Base-by-base conservation (phyloP, 2,888 invertebrate species). In the Clunio marinus region DNA sequence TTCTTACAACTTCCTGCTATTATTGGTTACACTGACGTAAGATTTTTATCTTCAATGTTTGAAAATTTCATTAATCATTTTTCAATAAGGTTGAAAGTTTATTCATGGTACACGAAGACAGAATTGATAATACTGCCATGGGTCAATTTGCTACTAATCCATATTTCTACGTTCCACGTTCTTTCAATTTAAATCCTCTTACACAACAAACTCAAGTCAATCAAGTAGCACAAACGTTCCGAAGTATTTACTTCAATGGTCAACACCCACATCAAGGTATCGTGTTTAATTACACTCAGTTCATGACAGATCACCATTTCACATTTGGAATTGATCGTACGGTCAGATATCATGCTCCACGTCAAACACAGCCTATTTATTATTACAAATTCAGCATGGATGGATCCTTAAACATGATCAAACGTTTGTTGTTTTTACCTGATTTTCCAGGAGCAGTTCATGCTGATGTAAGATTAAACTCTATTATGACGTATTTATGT, bases 1-100 rank as follows among this genome's bases (percentile, higher is more conserved):
- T 69, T 71, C 24, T 45, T 69, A 20, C 63, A 62, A 27, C 67
- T 72, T 28, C 72, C 72, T 24, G 69, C 63, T 22, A 72, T 72
- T 41, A 70, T 69, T 1, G 71, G 72, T 1, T 60, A 70, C 13
- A 69, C 41, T 20, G 45, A 45, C 25, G 68, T 67, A 25, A 70
- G 70, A 41, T 63, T 69, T 51, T 45, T 68, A 5, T n/a, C n/a
- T 69, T 70, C 13, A 32, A 51, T n/a, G 8, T 8, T 3, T 7
- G 13, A n/a, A 3, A 41, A 32, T 32, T 32, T 32, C 32, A 32
- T 7, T 8, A 32, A 32, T 32, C 8, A 7, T 4, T 13, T 41
- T 45, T 45, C n/a, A n/a, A 45, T 45, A 7, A 51, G 51, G 66
- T 59, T 41, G 70, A 70, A 63, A 67, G 69, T 62, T 58, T 69